phyloP scores from a whole-genome alignment of 1,140 invertebrate genomes.

The Frieseomelitta varia region DNA sequence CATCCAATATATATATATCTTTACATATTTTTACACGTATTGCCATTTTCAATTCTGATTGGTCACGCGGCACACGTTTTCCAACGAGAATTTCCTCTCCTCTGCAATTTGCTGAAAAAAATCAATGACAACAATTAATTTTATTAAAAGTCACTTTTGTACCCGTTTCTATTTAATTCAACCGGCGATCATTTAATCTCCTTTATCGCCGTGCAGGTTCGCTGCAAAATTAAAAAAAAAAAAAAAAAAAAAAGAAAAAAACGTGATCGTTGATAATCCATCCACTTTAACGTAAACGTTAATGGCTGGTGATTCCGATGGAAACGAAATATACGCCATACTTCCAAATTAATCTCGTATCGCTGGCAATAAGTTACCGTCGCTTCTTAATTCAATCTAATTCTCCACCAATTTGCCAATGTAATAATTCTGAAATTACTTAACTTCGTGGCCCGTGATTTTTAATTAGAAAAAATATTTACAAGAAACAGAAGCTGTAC shows the following conservation, averaged over 20 bases:
- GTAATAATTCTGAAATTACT: too few relatives aligned
- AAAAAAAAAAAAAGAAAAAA: constrained; percentile 7
- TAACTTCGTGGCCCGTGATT: too few relatives aligned
- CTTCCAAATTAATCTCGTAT: not conserved
- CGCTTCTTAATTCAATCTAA: too few relatives aligned
- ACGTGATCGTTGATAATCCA: not conserved
- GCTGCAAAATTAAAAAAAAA: not conserved
- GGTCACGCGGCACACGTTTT: not conserved
- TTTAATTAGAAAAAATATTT: too few relatives aligned
- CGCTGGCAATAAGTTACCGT: not conserved
- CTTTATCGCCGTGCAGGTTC: not conserved
- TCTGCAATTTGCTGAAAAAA: constrained; percentile 8
- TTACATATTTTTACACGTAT: not conserved
- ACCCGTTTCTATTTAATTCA: constrained; percentile 31
- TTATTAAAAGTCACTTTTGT: constrained; percentile 54
- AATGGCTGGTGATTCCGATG: not conserved
- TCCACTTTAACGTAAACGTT: constrained; percentile 8
- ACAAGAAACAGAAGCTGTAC: too few relatives aligned
- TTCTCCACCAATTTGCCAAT: too few relatives aligned
- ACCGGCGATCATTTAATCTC: constrained; percentile 12
- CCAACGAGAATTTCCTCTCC: not conserved
- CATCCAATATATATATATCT: not conserved
- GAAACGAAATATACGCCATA: not conserved
- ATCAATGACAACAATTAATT: constrained; percentile 47
- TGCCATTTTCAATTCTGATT: not conserved